These are phyloP conservation scores for Dione vanillae DNA, from an alignment of 2,888 invertebrate species.

Conservation along the genomic window DNA sequence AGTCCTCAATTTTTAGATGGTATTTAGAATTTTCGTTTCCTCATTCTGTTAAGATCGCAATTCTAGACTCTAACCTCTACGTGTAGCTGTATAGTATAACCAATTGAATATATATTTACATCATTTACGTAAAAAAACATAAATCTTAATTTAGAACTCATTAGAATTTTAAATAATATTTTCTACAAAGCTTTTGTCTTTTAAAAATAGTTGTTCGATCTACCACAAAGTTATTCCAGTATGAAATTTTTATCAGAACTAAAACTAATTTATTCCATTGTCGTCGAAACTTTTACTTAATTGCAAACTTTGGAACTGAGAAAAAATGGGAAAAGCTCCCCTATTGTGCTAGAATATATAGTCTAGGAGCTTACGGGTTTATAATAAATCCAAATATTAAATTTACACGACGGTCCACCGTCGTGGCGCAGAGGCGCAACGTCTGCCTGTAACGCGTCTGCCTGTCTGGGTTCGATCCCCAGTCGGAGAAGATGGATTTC, in stretches of 20 bases:
- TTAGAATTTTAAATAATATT: conserved; percentile 10
- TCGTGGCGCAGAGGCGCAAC: no score
- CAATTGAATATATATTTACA: no score
- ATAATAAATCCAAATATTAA: not conserved
- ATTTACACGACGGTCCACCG: no score
- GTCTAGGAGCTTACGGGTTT: not conserved
- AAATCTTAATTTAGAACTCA: not conserved
- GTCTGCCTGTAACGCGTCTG: no score
- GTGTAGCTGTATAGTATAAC: no score
- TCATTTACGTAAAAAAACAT: not conserved
- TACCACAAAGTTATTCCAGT: conserved; percentile 1
- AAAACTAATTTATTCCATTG: conserved; percentile 41
- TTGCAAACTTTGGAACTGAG: conserved; percentile 27
- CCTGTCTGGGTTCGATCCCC: no score
- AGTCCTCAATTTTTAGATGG: no score
- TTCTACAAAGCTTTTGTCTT: not conserved
- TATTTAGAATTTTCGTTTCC: no score
- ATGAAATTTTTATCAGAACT: conserved; percentile 27
- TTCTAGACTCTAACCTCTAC: no score
- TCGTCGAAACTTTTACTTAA: conserved; percentile 33
- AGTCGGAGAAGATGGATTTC: no score
- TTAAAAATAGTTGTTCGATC: conserved; percentile 16
- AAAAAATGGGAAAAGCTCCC: conserved; percentile 20
- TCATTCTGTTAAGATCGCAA: no score
- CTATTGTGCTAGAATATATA: conserved; percentile 19